Percentiles rank a stretch among this genome's conserved stretches.
Evolutionary conservation across 1,140 invertebrate species (phyloP).

Genomic region (Trissolcus basalis): DNA sequence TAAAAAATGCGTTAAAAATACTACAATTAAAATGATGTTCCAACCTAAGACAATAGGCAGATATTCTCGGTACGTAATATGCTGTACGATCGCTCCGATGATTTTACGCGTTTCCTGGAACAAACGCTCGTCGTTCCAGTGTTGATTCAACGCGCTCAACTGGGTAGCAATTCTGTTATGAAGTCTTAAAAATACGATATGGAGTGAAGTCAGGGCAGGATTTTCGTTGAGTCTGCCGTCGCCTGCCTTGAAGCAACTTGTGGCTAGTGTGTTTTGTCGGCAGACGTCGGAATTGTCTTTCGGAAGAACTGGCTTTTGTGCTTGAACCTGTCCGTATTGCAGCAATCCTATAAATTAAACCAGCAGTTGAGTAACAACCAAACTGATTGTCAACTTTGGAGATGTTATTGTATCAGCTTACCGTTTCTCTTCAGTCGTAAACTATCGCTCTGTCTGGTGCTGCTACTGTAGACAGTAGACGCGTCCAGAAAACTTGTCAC

Average conservation of each 20-base stretch:
- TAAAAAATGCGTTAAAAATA: constrained; percentile 14
- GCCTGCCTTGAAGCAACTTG: constrained; percentile 84
- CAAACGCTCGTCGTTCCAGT: constrained; percentile 91
- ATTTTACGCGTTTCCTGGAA: constrained; percentile 92
- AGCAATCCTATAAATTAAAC: constrained; percentile 76
- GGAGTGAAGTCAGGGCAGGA: constrained; percentile 89
- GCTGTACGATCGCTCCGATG: constrained; percentile 88
- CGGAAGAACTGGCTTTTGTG: constrained; percentile 77
- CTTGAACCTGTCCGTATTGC: constrained; percentile 81
- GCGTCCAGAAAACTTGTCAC: constrained; percentile 93
- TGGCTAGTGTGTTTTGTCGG: constrained; percentile 80
- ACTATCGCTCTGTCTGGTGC: constrained; percentile 83
- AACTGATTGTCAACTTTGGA: neutral
- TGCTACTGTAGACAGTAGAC: constrained; percentile 94
- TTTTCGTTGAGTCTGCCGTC: constrained; percentile 91
- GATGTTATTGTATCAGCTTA: constrained; percentile 40
- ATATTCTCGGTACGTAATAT: constrained; percentile 92
- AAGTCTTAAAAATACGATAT: constrained; percentile 91
- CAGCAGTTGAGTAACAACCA: neutral
- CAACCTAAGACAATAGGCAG: constrained; percentile 87
- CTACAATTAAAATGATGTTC: constrained; percentile 49
- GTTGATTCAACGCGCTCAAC: constrained; percentile 85
- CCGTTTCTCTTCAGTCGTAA: constrained; percentile 84
- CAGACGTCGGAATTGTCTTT: constrained; percentile 78
- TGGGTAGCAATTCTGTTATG: constrained; percentile 92